A percentile compares a stretch with the other conserved stretches of the same genome.
phyloP scores from a whole-genome alignment of 2,888 invertebrate genomes.

The Leptopilina drosophilae region DNA sequence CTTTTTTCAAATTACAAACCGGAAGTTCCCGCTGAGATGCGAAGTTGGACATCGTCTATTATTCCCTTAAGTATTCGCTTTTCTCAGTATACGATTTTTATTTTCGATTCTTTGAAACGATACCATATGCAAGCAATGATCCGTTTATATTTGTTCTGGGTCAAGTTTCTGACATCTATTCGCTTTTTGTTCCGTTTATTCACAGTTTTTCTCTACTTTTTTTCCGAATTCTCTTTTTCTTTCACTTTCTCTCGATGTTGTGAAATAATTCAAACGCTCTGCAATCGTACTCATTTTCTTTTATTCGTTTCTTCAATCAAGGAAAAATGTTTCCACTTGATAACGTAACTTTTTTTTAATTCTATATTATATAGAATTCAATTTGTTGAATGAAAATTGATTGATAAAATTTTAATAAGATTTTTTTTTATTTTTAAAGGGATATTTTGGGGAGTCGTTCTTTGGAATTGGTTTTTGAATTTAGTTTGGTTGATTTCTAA shows the following conservation, averaged over 20 bases:
- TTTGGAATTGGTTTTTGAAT: too few relatives aligned
- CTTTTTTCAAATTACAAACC: not conserved
- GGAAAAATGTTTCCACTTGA: not conserved
- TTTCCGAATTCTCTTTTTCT: conserved; percentile 20
- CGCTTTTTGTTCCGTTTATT: conserved; percentile 3
- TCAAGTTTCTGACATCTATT: conserved; percentile 28
- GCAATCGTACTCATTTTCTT: not conserved
- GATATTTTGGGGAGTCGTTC: too few relatives aligned
- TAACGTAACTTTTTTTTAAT: too few relatives aligned
- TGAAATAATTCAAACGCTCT: not conserved
- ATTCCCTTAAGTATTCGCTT: conserved; percentile 28
- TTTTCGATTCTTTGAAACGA: conserved; percentile 29
- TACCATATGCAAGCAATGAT: conserved; percentile 19
- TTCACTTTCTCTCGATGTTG: conserved; percentile 1
- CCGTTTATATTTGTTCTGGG: conserved; percentile 29
- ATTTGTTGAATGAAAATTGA: not conserved
- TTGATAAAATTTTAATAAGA: not conserved
- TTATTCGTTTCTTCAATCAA: not conserved
- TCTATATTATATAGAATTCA: not conserved
- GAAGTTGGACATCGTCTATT: conserved; percentile 11
- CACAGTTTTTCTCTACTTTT: not conserved
- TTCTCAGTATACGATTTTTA: conserved; percentile 1
- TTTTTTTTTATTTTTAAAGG: too few relatives aligned
- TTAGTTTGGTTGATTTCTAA: too few relatives aligned
- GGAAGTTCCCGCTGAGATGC: conserved; percentile 16